phyloP scores from a whole-genome alignment of 2,797 vertebrate species.

The Gymnoscopelus braueri region DNA sequence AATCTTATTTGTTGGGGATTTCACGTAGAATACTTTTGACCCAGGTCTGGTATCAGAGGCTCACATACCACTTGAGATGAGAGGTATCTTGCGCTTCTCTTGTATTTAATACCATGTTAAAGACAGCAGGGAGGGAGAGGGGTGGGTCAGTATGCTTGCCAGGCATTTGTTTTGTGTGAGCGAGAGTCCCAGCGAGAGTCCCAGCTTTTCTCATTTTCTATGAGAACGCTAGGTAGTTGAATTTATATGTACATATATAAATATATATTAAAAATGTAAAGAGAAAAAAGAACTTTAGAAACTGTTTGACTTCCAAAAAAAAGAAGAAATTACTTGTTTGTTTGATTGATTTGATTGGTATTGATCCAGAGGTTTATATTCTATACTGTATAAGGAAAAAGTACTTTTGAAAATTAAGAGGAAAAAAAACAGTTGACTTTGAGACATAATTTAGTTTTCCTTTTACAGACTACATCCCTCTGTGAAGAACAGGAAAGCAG shows the following conservation, averaged over 20 bases:
- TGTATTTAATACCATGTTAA: slow-evolving; percentile 20
- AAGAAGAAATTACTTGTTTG: slow-evolving; percentile 41
- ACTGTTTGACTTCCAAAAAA: slow-evolving; percentile 73
- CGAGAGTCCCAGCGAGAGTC: slow-evolving; percentile 76
- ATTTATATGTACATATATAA: slow-evolving; percentile 85
- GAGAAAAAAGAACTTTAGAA: slow-evolving; percentile 64
- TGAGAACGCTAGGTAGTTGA: slow-evolving; percentile 79
- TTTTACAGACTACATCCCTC: slow-evolving; percentile 36
- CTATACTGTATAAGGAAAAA: slow-evolving; percentile 74
- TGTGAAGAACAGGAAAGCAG: slow-evolving; percentile 49
- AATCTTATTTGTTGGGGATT: slow-evolving; percentile 18
- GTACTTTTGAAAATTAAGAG: slow-evolving; percentile 75
- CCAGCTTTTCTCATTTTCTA: slow-evolving; percentile 84
- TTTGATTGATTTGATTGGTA: slow-evolving; percentile 76
- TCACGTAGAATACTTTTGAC: slow-evolving; percentile 24
- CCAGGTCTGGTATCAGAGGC: slow-evolving; percentile 32
- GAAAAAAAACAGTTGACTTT: slow-evolving; percentile 28
- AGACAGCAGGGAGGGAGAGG: slow-evolving; percentile 26
- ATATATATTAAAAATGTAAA: slow-evolving; percentile 82
- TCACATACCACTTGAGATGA: slow-evolving; percentile 1
- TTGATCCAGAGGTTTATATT: slow-evolving; percentile 86
- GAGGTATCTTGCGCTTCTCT: slow-evolving; percentile 21
- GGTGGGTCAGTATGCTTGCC: slow-evolving; percentile 65
- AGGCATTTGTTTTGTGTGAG: slow-evolving; percentile 75
- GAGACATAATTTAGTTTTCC: slow-evolving; percentile 39